These are phyloP conservation scores for Nephrocerus scutellatus DNA, from an alignment of 2,888 invertebrate genomes.

Conservation along the genomic window DNA sequence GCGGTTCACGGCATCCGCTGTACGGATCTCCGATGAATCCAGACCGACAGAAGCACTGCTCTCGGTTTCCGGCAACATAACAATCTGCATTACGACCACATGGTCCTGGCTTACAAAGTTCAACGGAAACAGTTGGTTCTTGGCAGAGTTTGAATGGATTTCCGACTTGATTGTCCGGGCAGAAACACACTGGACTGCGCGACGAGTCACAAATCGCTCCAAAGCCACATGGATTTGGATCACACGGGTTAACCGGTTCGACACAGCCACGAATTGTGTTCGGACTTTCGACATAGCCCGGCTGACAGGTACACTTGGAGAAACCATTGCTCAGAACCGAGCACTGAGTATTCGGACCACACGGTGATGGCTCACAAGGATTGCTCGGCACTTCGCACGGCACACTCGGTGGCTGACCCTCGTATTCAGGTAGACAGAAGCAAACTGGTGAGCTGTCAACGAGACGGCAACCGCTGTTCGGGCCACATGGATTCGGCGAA, in stretches of 20 bases:
- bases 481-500: constrained; percentile 74
- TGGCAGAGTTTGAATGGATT: constrained; percentile 75
- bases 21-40: constrained; percentile 76
- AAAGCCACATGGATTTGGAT: constrained; percentile 72
- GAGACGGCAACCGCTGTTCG: constrained; percentile 73
- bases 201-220: constrained; percentile 75
- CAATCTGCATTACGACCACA: constrained; percentile 79
- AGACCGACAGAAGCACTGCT: constrained; percentile 73
- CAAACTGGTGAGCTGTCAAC: constrained; percentile 70
- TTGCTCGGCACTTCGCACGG: constrained; percentile 66
- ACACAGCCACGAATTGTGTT: constrained; percentile 82
- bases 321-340: constrained; percentile 69
- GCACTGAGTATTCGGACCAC: constrained; percentile 84
- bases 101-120: constrained; percentile 72
- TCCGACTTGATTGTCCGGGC: constrained; percentile 73
- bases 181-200: constrained; percentile 73
- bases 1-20: constrained; percentile 63
- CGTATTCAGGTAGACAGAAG: constrained; percentile 81
- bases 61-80: constrained; percentile 71
- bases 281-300: constrained; percentile 77
- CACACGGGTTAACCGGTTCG: constrained; percentile 71
- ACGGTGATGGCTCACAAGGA: constrained; percentile 78
- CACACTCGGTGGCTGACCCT: constrained; percentile 71
- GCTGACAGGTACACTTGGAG: constrained; percentile 79
- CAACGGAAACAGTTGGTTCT: constrained; percentile 53